Percentiles rank a stretch among this genome's conserved stretches.
Conservation (phyloP, 2,113 vertebrate genomes). For the Calyptommatus sinebrachiatus region DNA sequence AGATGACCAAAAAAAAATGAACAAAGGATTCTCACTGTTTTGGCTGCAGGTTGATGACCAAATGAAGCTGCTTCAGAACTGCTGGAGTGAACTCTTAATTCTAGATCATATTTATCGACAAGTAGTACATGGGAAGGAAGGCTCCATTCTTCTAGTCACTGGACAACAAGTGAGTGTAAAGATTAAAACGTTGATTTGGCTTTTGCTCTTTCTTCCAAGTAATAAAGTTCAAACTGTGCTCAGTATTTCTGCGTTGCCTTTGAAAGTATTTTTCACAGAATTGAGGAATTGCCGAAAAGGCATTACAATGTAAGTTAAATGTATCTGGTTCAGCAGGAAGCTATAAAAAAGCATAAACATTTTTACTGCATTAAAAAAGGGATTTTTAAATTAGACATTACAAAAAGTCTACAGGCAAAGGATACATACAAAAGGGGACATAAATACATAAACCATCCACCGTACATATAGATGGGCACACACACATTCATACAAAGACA, state of each 20-base stretch:
- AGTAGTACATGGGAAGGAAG: constrained; percentile 94
- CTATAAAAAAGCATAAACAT: constrained; percentile 13
- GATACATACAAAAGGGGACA: no score
- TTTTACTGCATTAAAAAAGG: not conserved
- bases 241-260: constrained; percentile 46
- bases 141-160: constrained; percentile 93
- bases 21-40: constrained; percentile 25
- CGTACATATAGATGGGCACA: no score
- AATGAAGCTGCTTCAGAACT: constrained; percentile 99
- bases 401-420: no score
- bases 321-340: not conserved
- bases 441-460: no score
- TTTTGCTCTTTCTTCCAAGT: constrained; percentile 50
- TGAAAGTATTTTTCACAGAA: constrained; percentile 10
- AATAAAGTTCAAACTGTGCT: constrained; percentile 48
- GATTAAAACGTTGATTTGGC: constrained; percentile 25
- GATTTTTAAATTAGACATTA: no score
- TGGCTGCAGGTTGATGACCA: constrained; percentile 92
- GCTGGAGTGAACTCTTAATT: constrained; percentile 98
- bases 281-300: constrained; percentile 1
- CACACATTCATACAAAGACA: no score
- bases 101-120: constrained; percentile 97
- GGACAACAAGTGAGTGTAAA: constrained; percentile 90
- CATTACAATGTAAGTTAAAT: not conserved
- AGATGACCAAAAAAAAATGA: not conserved